phyloP scores from a whole-genome alignment of 2,888 invertebrate species.

The Lysandra coridon region DNA sequence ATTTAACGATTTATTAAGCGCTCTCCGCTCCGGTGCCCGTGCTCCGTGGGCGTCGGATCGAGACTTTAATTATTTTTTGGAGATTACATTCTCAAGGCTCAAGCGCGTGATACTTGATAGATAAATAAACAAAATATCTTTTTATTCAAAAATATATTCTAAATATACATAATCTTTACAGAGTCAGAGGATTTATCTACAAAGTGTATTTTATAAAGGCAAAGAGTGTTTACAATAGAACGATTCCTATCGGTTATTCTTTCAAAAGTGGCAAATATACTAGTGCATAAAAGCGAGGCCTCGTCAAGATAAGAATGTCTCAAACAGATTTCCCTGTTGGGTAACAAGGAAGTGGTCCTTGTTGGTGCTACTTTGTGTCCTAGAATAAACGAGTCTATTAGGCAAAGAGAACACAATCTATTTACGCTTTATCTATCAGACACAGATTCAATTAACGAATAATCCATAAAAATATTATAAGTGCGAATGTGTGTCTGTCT shows the following conservation, averaged over 20 bases:
- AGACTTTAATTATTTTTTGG: neutral
- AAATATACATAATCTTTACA: no score
- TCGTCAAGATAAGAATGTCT: neutral
- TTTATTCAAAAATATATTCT: no score
- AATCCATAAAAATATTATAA: no score
- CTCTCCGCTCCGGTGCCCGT: neutral
- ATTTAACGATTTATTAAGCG: constrained; percentile 6
- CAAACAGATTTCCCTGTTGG: neutral
- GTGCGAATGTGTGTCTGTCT: no score
- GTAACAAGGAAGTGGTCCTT: neutral
- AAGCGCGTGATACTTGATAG: neutral
- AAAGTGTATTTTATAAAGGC: neutral
- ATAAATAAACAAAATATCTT: neutral
- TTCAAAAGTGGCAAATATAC: constrained; percentile 1
- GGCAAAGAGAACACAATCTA: neutral
- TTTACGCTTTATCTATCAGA: neutral
- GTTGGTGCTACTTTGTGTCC: neutral
- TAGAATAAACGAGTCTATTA: neutral
- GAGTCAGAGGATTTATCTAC: neutral
- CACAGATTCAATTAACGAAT: neutral
- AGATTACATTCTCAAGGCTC: neutral
- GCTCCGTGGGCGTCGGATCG: neutral
- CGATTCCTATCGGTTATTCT: neutral
- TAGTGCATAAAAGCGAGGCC: neutral
- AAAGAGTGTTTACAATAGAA: neutral